Conservation (phyloP, 2,797 vertebrate species). For the Pogonophryne albipinna region DNA sequence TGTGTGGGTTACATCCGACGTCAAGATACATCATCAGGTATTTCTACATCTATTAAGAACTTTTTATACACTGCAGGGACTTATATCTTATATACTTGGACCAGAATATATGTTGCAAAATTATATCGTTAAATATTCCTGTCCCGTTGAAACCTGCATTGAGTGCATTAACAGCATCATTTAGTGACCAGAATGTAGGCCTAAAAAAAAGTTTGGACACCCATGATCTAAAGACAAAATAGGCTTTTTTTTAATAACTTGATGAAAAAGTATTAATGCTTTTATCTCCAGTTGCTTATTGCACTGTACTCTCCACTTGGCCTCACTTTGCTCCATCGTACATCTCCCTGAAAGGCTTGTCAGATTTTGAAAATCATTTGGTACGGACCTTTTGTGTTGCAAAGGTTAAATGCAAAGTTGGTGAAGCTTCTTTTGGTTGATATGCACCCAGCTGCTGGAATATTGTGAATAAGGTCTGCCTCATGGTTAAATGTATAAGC, state of each 20-base stretch:
- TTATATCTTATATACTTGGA: neutral
- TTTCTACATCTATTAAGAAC: too few relatives aligned
- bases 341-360: neutral
- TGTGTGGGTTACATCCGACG: too few relatives aligned
- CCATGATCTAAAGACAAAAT: neutral
- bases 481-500: constrained; percentile 3
- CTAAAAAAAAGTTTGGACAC: too few relatives aligned
- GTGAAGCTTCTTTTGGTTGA: constrained; percentile 8
- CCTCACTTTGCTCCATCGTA: neutral
- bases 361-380: constrained; percentile 1
- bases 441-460: constrained; percentile 4
- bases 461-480: neutral
- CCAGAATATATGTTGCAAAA: neutral
- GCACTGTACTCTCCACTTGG: neutral
- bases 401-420: constrained; percentile 2
- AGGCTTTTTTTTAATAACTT: neutral
- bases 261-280: neutral
- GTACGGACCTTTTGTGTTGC: neutral
- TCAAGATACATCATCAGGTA: too few relatives aligned
- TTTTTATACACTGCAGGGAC: neutral
- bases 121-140: neutral
- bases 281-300: neutral
- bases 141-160: neutral
- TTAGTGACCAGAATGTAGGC: neutral
- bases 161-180: neutral